These are phyloP conservation scores for Strigamia transsilvanica DNA, from an alignment of 2,888 invertebrate species.

Conservation along the genomic window DNA sequence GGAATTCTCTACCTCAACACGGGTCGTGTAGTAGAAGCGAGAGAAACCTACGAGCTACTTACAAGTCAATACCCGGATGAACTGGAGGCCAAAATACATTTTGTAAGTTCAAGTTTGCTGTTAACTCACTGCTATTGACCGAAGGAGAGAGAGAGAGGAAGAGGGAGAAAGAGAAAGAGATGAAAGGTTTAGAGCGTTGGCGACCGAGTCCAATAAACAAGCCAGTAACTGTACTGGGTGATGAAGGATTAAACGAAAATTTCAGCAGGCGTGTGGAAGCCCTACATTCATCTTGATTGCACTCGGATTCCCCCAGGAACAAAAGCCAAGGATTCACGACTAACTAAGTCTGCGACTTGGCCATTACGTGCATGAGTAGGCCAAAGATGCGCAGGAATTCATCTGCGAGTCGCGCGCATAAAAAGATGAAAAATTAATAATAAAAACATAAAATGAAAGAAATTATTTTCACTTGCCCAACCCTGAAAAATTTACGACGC, in stretches of 20 bases:
- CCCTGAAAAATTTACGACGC: constrained; percentile 17
- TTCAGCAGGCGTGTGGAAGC: constrained; percentile 13
- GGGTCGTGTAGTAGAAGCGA: constrained; percentile 55
- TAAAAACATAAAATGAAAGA: constrained; percentile 30
- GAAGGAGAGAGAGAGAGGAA: background rate
- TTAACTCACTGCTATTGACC: background rate
- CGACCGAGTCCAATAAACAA: background rate
- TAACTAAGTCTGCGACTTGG: constrained; percentile 41
- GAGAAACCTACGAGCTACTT: constrained; percentile 52
- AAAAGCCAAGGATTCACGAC: constrained; percentile 42
- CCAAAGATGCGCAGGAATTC: constrained; percentile 20
- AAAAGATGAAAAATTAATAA: constrained; percentile 20
- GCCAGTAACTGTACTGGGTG: background rate
- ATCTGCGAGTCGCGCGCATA: constrained; percentile 6
- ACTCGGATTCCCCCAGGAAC: constrained; percentile 19
- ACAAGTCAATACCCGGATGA: constrained; percentile 55
- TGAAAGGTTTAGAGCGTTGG: background rate
- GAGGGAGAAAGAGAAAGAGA: background rate
- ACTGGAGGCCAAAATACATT: constrained; percentile 56
- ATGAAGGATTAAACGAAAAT: constrained; percentile 37
- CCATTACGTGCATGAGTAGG: constrained; percentile 7
- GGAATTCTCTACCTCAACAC: constrained; percentile 55
- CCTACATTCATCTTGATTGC: constrained; percentile 36
- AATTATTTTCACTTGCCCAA: constrained; percentile 22
- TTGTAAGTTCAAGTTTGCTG: constrained; percentile 54